Conservation (phyloP, 2,888 invertebrate species). For the Metacarcinus magister region DNA sequence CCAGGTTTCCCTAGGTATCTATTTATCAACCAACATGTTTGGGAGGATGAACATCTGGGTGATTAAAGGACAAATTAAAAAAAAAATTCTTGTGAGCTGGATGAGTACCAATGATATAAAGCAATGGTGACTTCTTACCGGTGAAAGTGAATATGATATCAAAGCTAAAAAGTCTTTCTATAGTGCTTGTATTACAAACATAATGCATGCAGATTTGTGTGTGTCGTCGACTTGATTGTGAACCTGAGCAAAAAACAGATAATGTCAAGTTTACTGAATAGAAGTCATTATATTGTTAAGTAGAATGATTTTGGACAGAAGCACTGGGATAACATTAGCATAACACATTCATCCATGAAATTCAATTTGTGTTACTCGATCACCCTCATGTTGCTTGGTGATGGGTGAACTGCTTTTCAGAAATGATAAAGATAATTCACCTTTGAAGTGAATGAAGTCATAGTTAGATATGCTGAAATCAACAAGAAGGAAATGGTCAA, state of each 20-base stretch:
- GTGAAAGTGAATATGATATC: too few species aligned
- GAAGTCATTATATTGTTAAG: neutral
- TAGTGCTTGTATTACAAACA: neutral
- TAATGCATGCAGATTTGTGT: neutral
- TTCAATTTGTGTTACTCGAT: neutral
- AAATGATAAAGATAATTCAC: neutral
- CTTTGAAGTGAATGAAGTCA: neutral
- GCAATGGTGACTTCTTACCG: too few species aligned
- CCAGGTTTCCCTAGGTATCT: too few species aligned
- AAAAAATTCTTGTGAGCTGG: too few species aligned
- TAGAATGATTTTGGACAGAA: too few species aligned
- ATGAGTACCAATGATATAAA: too few species aligned
- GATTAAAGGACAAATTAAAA: too few species aligned
- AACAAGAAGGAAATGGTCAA: neutral
- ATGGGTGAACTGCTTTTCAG: neutral
- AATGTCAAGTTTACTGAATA: neutral
- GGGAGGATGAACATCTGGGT: too few species aligned
- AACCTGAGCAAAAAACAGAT: neutral
- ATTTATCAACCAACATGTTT: too few species aligned
- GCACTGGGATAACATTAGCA: neutral
- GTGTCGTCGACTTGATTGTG: neutral
- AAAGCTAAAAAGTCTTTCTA: neutral
- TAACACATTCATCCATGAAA: neutral
- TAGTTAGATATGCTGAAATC: neutral
- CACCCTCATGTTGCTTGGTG: neutral